Base-by-base conservation (phyloP, 2,888 invertebrate genomes). In the Ophion ellenae region DNA sequence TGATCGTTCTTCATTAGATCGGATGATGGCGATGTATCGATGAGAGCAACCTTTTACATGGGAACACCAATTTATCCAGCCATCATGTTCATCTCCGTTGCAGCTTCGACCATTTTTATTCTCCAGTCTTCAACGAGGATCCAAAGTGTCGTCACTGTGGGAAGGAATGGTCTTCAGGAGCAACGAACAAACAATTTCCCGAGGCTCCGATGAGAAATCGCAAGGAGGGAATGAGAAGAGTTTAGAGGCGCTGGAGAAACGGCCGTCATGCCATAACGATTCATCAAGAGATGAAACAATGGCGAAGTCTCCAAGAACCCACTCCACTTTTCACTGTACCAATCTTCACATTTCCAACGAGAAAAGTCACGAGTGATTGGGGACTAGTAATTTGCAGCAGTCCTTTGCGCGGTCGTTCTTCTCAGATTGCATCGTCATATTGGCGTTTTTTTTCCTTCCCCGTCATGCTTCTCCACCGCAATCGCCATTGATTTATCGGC, bases 201-300 rank as follows among this genome's bases (percentile, higher is more conserved):
- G 40, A 40, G 7, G 40, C 40, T 40, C 6, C 40, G 47, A 47
- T 47, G 47, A 47, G 47, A 4, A 11, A 47, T 47, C 47, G 14
- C 47, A 14, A 47, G 47, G 47, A 4, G 11, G 14, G 47, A 3
- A 14, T 2, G 47, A 14, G 47, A 14, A 47, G 47, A 47, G 47
- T 10, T 3, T 47, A 47, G 1, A 47, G 47, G 14, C 14, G 47
- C 47, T 10, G 14, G 9, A 45, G 74, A 14, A 53, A 28, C 47
- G 47, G 14, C 47, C 53, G n/a, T 70, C 73, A 11, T 71, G 32
- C 17, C 24, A 10, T 69, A 10, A 59, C 45, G 76, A 77, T 86
- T 86, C 85, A 83, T 86, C 83, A 67, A 76, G 53, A 59, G 45
- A 79, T 75, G 47, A 75, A 83, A 85, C 80, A 85, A 83, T 85